These are phyloP conservation scores for Tiaroga cobitis DNA, from an alignment of 2,797 vertebrate genomes.

Conservation along the genomic window DNA sequence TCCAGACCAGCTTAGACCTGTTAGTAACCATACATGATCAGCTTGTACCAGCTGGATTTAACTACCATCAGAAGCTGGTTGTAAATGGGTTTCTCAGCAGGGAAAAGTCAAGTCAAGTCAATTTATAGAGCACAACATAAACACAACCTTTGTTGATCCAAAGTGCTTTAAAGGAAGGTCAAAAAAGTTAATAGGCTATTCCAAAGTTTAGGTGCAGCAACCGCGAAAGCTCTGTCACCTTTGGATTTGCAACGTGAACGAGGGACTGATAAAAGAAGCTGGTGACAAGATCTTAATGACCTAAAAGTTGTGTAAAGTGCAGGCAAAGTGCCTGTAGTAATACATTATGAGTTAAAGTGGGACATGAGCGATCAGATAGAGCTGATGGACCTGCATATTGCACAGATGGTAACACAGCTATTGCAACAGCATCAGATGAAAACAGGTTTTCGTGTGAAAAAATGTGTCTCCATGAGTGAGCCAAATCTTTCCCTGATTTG, in stretches of 20 bases:
- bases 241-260: too few relatives aligned
- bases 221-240: too few relatives aligned
- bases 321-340: slow-evolving; percentile 20
- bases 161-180: too few relatives aligned
- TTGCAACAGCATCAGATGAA: not conserved
- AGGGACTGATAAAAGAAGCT: too few relatives aligned
- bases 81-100: slow-evolving; percentile 15
- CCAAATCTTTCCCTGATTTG: not conserved
- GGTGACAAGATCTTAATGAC: too few relatives aligned
- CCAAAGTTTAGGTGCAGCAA: too few relatives aligned
- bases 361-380: slow-evolving; percentile 4
- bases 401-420: slow-evolving; percentile 7
- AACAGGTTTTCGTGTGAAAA: slow-evolving; percentile 2
- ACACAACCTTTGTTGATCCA: too few relatives aligned
- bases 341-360: slow-evolving; percentile 29
- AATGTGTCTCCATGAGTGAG: not conserved
- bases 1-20: not conserved
- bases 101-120: too few relatives aligned
- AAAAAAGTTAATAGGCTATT: too few relatives aligned
- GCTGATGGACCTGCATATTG: not conserved
- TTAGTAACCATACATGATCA: not conserved
- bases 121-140: too few relatives aligned
- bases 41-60: not conserved
- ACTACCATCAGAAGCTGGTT: not conserved
- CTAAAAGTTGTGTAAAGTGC: too few relatives aligned